Conservation (phyloP, 92 coral and sea anemone genomes). For the Parazoanthus swiftii region DNA sequence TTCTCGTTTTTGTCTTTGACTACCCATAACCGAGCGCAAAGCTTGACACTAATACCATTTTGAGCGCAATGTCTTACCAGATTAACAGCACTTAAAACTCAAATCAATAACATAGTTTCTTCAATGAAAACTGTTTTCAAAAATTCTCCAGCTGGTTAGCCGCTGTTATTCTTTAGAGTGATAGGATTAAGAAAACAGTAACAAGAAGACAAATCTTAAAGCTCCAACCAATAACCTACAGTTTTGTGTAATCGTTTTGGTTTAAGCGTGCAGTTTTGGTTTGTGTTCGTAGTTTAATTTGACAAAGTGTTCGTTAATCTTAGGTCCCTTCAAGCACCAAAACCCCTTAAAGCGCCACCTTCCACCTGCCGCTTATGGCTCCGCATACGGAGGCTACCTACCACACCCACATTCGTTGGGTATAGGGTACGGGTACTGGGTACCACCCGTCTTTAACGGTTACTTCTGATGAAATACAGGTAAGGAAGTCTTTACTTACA, state of each 20-base stretch:
- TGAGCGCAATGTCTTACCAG: too few species aligned
- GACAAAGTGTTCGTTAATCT: background rate
- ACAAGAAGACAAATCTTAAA: too few species aligned
- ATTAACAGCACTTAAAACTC: background rate
- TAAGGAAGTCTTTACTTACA: background rate
- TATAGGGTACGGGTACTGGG: background rate
- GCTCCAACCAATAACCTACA: too few species aligned
- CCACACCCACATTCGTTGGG: conserved; percentile 31
- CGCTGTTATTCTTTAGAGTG: background rate
- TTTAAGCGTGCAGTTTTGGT: background rate
- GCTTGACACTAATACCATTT: too few species aligned
- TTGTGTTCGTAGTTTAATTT: background rate
- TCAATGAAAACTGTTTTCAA: too few species aligned
- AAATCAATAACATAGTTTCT: too few species aligned
- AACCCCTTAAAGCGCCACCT: conserved; percentile 12
- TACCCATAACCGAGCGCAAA: background rate
- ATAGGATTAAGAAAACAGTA: background rate
- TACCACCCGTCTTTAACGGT: conserved; percentile 19
- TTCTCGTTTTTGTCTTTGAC: too few species aligned
- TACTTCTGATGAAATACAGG: conserved; percentile 5
- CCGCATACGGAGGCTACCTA: conserved; percentile 1
- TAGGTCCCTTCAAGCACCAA: conserved; percentile 29
- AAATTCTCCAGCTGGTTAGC: background rate
- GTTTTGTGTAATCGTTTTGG: background rate
- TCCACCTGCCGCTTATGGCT: background rate